These are phyloP conservation scores for Elgaria multicarinata DNA, from an alignment of 2,113 vertebrate genomes.

Conservation along the genomic window DNA sequence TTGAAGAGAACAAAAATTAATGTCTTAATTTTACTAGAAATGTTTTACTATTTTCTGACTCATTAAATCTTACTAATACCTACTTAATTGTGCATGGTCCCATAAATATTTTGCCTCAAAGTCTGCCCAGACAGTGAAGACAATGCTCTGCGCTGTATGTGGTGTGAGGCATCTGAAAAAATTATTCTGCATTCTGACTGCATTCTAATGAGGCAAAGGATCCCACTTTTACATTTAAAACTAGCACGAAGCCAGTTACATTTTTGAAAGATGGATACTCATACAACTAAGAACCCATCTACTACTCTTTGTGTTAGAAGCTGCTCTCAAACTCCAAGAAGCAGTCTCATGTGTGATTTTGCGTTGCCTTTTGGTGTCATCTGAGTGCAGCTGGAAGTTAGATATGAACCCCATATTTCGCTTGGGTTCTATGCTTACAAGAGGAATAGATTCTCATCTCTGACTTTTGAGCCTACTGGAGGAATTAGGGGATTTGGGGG, in stretches of 20 bases:
- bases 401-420: not conserved
- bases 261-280: not conserved
- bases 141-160: not conserved
- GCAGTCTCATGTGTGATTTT: too few species aligned
- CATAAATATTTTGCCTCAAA: not conserved
- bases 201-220: not conserved
- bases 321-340: too few species aligned
- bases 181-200: too few species aligned
- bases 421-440: not conserved
- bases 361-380: not conserved
- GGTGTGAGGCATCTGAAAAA: not conserved
- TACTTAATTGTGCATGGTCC: not conserved
- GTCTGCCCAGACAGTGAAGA: not conserved
- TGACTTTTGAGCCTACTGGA: not conserved
- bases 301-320: not conserved
- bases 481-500: not conserved
- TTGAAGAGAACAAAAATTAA: not conserved
- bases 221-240: not conserved
- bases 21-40: not conserved
- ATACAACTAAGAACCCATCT: not conserved
- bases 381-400: not conserved
- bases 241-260: not conserved
- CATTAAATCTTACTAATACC: too few species aligned
- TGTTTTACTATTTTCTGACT: not conserved
- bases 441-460: not conserved